Conservation (phyloP, 2,888 invertebrate species). For the Lycocerus yunnanus region DNA sequence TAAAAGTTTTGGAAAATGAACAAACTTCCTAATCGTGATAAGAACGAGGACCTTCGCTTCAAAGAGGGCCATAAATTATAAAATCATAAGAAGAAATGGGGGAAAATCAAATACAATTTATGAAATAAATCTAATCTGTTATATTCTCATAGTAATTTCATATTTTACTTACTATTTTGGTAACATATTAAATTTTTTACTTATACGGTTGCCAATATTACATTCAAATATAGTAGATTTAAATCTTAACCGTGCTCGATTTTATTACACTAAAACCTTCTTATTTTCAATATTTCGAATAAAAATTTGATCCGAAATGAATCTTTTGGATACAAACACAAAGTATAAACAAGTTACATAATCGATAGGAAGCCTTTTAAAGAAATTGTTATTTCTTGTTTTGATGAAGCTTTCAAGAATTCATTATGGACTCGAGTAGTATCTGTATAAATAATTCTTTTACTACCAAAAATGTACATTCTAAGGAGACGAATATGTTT, state of each 20-base stretch:
- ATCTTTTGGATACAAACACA: not conserved
- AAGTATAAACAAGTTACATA: not conserved
- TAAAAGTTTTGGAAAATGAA: not conserved
- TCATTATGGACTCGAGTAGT: not conserved
- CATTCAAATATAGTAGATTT: not conserved
- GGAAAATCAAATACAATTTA: not conserved
- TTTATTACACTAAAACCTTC: not conserved
- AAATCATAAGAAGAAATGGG: not conserved
- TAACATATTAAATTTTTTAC: not conserved
- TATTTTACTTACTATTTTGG: not conserved
- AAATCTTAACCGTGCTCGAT: not conserved
- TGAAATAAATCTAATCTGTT: not conserved
- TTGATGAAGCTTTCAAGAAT: not conserved
- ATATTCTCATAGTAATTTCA: not conserved
- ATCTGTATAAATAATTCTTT: not conserved
- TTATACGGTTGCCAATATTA: not conserved
- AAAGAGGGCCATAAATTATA: not conserved
- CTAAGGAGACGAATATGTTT: not conserved
- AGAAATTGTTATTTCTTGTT: not conserved
- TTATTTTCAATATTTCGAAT: not conserved
- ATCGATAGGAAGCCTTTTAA: not conserved
- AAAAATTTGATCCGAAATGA: not conserved
- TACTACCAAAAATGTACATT: not conserved
- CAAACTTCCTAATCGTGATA: not conserved
- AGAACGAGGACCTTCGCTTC: not conserved